These are phyloP conservation scores for Cosmopolites sordidus DNA, from an alignment of 2,888 invertebrate genomes.

Conservation along the genomic window DNA sequence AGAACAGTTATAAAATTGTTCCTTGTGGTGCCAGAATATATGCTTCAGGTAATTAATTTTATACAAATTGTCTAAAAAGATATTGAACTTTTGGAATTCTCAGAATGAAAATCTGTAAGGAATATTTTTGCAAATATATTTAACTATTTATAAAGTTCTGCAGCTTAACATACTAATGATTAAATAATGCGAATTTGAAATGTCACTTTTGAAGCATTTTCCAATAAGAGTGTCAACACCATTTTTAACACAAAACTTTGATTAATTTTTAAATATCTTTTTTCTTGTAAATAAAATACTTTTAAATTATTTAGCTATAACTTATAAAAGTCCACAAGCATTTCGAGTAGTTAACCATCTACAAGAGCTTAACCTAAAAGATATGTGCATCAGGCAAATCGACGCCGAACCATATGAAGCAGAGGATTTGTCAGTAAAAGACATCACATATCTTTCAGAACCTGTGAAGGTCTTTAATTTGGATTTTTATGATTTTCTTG, in stretches of 20 bases:
- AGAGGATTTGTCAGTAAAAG: slow-evolving; percentile 58
- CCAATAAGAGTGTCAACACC: no score
- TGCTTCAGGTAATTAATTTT: slow-evolving; percentile 60
- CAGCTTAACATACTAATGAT: no score
- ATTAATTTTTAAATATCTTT: background rate
- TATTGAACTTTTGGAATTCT: background rate
- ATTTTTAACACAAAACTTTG: no score
- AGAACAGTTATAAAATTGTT: slow-evolving; percentile 52
- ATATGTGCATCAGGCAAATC: slow-evolving; percentile 42
- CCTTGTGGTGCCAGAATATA: slow-evolving; percentile 62
- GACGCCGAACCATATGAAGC: slow-evolving; percentile 63
- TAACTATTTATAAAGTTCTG: no score
- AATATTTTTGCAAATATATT: no score
- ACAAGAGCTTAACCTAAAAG: slow-evolving; percentile 37
- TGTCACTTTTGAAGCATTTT: no score
- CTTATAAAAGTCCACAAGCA: slow-evolving; percentile 23
- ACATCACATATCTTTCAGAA: slow-evolving; percentile 57
- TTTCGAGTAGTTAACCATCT: slow-evolving; percentile 21
- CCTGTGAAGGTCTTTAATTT: slow-evolving; percentile 55
- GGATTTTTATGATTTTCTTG: slow-evolving; percentile 58
- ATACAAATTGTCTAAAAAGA: no score
- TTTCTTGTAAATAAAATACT: background rate
- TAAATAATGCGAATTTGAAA: no score
- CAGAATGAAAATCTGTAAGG: background rate
- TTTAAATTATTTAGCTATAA: slow-evolving; percentile 14